Conservation (phyloP, 2,113 vertebrate genomes). For the Lagopus leucura region DNA sequence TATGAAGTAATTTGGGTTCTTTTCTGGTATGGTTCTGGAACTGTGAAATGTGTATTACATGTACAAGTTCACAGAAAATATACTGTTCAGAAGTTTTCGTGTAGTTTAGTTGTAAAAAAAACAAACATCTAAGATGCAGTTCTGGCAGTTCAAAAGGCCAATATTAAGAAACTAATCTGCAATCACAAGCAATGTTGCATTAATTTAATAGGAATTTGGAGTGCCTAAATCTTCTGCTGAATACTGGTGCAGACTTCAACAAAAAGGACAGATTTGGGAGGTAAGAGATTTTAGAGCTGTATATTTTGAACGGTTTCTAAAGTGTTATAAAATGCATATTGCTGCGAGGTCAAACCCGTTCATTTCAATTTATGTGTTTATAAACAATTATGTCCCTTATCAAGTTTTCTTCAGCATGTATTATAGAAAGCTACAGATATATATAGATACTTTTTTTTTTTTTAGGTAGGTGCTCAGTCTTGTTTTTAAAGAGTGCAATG, state of each 20-base stretch:
- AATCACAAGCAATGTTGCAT: slow-evolving; percentile 1
- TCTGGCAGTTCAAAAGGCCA: not conserved
- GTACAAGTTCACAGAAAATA: not conserved
- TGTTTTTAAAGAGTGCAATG: not conserved
- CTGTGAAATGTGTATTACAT: not conserved
- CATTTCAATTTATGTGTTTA: not conserved
- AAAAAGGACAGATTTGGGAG: slow-evolving; percentile 98
- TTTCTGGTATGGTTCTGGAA: not conserved
- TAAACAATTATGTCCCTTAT: not conserved
- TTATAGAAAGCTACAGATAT: not conserved
- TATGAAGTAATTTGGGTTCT: not conserved
- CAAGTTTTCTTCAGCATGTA: not conserved
- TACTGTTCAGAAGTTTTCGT: not conserved
- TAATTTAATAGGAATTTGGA: slow-evolving; percentile 90
- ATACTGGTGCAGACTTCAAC: slow-evolving; percentile 96
- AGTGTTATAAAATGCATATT: not conserved
- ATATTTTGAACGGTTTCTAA: not conserved
- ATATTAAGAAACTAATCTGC: not conserved
- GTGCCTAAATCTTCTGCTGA: slow-evolving; percentile 97
- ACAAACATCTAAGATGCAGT: not conserved
- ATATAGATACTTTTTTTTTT: not conserved
- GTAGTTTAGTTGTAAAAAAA: not conserved
- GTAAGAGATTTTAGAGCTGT: slow-evolving; percentile 73
- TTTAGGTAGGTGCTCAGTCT: not conserved
- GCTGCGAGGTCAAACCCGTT: not conserved